Base-by-base conservation (phyloP, 2,797 vertebrate species). In the Argyrosomus regius region DNA sequence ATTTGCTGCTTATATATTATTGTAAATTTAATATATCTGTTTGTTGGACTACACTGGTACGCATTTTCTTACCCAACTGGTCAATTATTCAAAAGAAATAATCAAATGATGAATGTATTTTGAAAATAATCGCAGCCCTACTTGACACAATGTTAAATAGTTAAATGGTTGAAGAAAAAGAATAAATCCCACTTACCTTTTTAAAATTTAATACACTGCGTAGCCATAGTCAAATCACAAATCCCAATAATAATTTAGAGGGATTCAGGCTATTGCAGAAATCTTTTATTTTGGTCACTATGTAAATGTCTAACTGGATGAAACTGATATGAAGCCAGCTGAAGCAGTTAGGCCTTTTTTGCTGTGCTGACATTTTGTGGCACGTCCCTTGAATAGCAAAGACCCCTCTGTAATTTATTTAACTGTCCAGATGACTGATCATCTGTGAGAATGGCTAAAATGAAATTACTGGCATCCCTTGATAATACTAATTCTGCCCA, bases 381-480 rank as follows among this genome's bases (percentile, higher is more conserved):
- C 35, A 35, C 3, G 1, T 48, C 31, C 22, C 35, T 50, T 60
- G 46, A 76, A 75, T 60, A 48, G 14, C 48, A 43, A 26, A n/a
- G 39, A 24, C 11, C 46, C 24, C 28, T 52, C 17, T 48, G 48
- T 60, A 52, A 81, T 81, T 62, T 52, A 54, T 81, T 68, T 61
- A 67, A 61, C 22, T 17, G n/a, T 49, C 72, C 66, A 35, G 65
- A 72, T 77, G 66, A 87, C 57, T 54, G 63, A 81, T 72, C 39
- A 58, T 78, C 57, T 75, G 20, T 67, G 73, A 50, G n/a, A 28
- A 39, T 64, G 26, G 53, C 14, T 53, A 2, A 71, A 77, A 74
- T 80, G 10, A 70, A 75, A 82, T 80, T 65, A 77, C 20, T 75
- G 45, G 41, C 63, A 31, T 60, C 58, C 64, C 41, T 14, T 74